These are phyloP conservation scores for Branchipolynoe longqiensis DNA, from an alignment of 2,888 invertebrate species.

Conservation along the genomic window DNA sequence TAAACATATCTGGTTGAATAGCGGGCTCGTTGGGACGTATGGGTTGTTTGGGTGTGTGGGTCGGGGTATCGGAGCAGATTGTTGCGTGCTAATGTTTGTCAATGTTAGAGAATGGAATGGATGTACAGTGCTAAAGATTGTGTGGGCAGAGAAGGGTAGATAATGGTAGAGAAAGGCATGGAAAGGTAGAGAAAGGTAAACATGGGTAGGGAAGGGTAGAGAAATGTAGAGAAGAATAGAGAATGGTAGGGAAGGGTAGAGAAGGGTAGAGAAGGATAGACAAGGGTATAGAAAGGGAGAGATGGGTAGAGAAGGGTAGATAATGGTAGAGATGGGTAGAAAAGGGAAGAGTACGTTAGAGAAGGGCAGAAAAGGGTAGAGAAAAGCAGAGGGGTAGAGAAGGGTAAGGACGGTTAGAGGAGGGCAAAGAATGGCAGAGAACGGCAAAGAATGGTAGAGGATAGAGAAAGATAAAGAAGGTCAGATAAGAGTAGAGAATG, in stretches of 20 bases:
- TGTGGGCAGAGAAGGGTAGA: no score
- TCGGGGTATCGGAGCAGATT: no score
- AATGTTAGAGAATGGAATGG: no score
- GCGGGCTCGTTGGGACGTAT: no score
- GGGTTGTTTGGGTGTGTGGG: no score
- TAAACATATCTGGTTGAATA: no score
- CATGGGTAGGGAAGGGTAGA: background rate
- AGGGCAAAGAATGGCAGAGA: background rate
- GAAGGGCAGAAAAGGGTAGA: background rate
- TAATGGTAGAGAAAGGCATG: no score
- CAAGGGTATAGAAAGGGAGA: no score
- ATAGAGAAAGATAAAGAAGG: background rate
- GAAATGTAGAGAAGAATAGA: background rate
- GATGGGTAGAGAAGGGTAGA: background rate
- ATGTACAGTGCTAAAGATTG: no score
- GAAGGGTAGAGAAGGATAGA: background rate
- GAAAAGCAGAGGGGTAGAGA: background rate
- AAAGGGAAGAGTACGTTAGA: background rate
- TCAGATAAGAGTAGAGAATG: background rate
- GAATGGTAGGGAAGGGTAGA: background rate
- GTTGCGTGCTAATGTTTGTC: no score
- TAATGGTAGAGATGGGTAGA: background rate
- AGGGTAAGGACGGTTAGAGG: background rate
- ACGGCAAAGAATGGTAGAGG: background rate
- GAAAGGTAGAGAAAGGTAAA: background rate